These are phyloP conservation scores for Ecdyonurus torrentis DNA, from an alignment of 2,888 invertebrate genomes.

Conservation along the genomic window DNA sequence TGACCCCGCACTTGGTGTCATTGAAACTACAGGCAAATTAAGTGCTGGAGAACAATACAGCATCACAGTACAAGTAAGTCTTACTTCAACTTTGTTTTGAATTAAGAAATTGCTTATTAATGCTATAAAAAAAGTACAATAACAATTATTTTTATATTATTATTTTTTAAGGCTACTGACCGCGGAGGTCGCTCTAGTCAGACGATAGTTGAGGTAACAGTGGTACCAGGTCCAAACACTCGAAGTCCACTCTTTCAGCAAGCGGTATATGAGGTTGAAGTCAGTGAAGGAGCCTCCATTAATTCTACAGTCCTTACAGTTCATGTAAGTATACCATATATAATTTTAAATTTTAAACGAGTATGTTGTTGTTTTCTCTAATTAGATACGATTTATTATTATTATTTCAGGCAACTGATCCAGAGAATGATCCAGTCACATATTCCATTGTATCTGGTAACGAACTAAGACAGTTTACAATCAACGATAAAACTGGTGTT, in stretches of 20 bases:
- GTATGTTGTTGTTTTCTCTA: neutral
- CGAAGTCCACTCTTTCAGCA: slow-evolving; percentile 68
- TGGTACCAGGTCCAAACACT: slow-evolving; percentile 67
- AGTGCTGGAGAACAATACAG: slow-evolving; percentile 80
- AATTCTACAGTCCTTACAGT: slow-evolving; percentile 71
- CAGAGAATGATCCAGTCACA: slow-evolving; percentile 70
- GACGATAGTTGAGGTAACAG: slow-evolving; percentile 69
- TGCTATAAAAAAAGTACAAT: neutral
- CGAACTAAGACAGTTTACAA: slow-evolving; percentile 71
- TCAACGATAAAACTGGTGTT: slow-evolving; percentile 74
- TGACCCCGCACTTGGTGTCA: slow-evolving; percentile 55
- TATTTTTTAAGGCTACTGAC: slow-evolving; percentile 37
- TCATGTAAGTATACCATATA: slow-evolving; percentile 32
- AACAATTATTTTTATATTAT: too few relatives aligned
- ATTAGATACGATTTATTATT: slow-evolving; percentile 2
- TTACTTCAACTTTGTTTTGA: neutral
- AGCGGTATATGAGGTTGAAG: slow-evolving; percentile 68
- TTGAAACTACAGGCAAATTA: slow-evolving; percentile 60
- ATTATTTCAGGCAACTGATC: slow-evolving; percentile 55
- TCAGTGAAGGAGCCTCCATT: slow-evolving; percentile 77
- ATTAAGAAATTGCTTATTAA: neutral
- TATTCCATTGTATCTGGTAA: slow-evolving; percentile 81
- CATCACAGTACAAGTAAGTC: slow-evolving; percentile 54
- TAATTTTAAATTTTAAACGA: neutral
- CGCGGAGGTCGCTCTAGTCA: slow-evolving; percentile 64